phyloP scores from a whole-genome alignment of 1,140 invertebrate species.

The Pseudobourletiella spinata region DNA sequence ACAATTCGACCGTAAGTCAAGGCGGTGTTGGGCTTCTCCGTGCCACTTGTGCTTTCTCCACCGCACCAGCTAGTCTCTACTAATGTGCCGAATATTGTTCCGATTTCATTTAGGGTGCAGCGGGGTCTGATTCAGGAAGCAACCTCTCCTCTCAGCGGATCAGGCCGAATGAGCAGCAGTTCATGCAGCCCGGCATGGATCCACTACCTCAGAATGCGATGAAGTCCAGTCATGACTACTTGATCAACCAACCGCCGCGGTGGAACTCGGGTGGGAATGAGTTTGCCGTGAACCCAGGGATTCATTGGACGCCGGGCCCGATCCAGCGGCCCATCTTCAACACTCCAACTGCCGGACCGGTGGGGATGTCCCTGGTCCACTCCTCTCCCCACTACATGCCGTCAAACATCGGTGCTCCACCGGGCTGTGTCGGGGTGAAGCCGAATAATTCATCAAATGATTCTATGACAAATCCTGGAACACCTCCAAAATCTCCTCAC shows the following conservation, averaged over 20 bases:
- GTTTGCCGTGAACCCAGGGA: not conserved
- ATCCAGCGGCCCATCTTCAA: slow-evolving; percentile 24
- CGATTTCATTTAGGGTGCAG: not conserved
- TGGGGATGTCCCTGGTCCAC: slow-evolving; percentile 7
- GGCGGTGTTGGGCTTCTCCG: too few relatives aligned
- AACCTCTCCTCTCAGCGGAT: not conserved
- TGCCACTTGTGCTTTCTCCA: too few relatives aligned
- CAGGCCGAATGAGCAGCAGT: not conserved
- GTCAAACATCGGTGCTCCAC: not conserved
- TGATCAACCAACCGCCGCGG: not conserved
- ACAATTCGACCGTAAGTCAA: slow-evolving; percentile 4
- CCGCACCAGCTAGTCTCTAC: too few relatives aligned
- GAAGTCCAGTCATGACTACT: slow-evolving; percentile 3
- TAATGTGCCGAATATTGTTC: too few relatives aligned
- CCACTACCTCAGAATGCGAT: not conserved
- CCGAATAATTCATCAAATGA: slow-evolving; percentile 6
- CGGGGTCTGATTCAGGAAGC: not conserved
- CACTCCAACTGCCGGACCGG: slow-evolving; percentile 19
- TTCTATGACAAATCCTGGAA: slow-evolving; percentile 3
- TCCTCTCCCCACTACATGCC: slow-evolving; percentile 15
- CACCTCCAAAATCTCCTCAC: not conserved
- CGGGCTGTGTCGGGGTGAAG: not conserved
- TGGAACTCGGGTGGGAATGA: not conserved
- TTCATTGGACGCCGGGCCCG: slow-evolving; percentile 12
- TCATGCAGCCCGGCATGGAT: not conserved